Evolutionary conservation across 2,888 invertebrate species (phyloP).

Genomic region (Aphodius granarius): DNA sequence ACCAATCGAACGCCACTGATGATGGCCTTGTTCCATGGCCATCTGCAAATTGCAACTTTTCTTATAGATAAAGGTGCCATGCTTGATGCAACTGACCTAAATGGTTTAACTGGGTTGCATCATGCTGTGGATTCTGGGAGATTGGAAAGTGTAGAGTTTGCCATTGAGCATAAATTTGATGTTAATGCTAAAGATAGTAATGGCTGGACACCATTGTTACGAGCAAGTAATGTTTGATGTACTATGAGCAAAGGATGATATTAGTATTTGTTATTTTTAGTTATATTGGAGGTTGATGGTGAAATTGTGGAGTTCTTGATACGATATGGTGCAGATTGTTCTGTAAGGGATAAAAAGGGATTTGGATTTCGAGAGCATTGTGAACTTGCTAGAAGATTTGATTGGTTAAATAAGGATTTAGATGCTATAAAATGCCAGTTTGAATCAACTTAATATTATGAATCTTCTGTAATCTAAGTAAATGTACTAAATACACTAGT

Average conservation of each 20-base stretch:
- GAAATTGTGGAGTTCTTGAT: constrained; percentile 54
- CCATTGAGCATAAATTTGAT: constrained; percentile 52
- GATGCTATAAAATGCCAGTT: not conserved
- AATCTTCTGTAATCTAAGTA: not conserved
- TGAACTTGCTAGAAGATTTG: constrained; percentile 21
- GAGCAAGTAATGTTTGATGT: constrained; percentile 52
- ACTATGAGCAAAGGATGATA: not conserved
- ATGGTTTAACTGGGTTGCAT: constrained; percentile 58
- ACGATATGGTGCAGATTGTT: constrained; percentile 52
- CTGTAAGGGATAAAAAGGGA: constrained; percentile 41
- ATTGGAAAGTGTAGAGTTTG: constrained; percentile 46
- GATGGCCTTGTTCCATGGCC: constrained; percentile 52
- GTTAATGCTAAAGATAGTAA: constrained; percentile 52
- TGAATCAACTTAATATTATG: not conserved
- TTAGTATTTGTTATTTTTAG: constrained; percentile 43
- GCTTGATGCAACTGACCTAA: constrained; percentile 51
- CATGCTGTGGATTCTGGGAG: constrained; percentile 59
- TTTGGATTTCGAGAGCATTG: constrained; percentile 43
- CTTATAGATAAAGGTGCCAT: constrained; percentile 58
- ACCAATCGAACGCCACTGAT: constrained; percentile 57
- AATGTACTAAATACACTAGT: too few relatives aligned
- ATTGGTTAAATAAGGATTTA: constrained; percentile 9
- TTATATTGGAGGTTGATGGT: constrained; percentile 53
- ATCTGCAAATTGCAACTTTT: constrained; percentile 49
- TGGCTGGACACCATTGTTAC: constrained; percentile 60